Conservation (phyloP, 2,113 vertebrate species). For the Mormyrus lacerda region DNA sequence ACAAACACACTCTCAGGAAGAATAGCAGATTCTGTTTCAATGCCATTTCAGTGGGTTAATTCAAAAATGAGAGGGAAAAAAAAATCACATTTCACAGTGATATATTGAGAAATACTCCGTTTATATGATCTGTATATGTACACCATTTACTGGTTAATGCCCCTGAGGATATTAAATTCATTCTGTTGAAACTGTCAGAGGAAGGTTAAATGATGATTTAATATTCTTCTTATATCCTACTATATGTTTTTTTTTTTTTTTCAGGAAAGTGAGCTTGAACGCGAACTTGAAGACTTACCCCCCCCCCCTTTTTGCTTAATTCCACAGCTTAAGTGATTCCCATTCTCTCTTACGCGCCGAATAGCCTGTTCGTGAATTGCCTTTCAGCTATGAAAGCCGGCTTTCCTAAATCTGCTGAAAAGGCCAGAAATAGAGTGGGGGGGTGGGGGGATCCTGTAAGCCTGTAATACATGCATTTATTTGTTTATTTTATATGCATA, state of each 20-base stretch:
- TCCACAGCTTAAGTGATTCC: constrained; percentile 1
- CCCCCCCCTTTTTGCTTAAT: neutral
- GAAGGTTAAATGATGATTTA: constrained; percentile 35
- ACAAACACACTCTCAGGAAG: neutral
- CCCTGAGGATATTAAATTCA: constrained; percentile 36
- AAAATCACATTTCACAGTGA: constrained; percentile 31
- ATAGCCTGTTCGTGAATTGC: too few relatives aligned
- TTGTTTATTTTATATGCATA: neutral
- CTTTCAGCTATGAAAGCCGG: neutral
- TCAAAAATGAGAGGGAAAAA: constrained; percentile 15
- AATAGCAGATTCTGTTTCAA: neutral
- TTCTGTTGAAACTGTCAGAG: constrained; percentile 26
- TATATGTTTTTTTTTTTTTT: neutral
- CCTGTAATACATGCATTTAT: neutral
- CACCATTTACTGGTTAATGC: constrained; percentile 37
- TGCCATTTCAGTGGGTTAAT: neutral
- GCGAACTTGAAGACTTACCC: constrained; percentile 19
- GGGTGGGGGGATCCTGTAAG: neutral
- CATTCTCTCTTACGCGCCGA: neutral
- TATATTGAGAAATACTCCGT: constrained; percentile 35
- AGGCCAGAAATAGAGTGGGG: neutral
- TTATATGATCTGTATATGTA: constrained; percentile 45
- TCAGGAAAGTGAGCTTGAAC: constrained; percentile 14
- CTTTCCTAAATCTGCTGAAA: neutral
- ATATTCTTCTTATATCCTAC: constrained; percentile 31